Base-by-base conservation (phyloP, 2,888 invertebrate genomes). In the Drosophila merina region DNA sequence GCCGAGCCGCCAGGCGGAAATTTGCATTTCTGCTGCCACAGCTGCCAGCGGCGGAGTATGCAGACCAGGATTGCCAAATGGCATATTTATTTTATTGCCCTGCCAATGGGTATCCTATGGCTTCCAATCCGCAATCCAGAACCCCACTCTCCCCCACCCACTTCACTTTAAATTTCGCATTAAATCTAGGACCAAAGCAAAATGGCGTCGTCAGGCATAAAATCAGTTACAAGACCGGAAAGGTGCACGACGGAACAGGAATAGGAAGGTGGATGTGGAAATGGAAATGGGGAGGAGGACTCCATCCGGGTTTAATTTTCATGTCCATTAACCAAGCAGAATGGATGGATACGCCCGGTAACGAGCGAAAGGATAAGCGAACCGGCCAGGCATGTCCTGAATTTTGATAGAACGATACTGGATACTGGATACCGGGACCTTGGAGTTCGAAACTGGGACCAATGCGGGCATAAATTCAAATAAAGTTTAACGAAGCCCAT, bases 301-400 rank as follows among this genome's bases (percentile, higher is more conserved):
- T n/a, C 10, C 2, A 3, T 12, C 42, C 49, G 69, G 57, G 70
- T 81, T 89, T 82, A 87, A 89, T 89, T 89, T 89, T 89, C 89
- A 85, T 89, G 86, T 85, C 81, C 88, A 89, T 89, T 89, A 88
- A 89, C 75, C 88, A 85, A 74, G 75, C 81, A 74, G 80, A 87
- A 85, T 89, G 79, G 77, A 85, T 89, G 79, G 77, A 74, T 76
- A 72, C 63, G 59, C 44, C 38, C 55, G 55, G 66, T 62, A 77
- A 79, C 57, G 58, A 70, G 69, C 70, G 68, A 87, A 88, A 84
- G 87, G 85, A 88, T 87, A 86, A 83, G 74, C 69, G 47, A 45
- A 31, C 45, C 57, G 66, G 54, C 54, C 57, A 69, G 67, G 45
- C 75, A 60, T 71, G 71, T 68, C 70, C 68, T 59, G 86, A 87